Base-by-base conservation (phyloP, 2,113 vertebrate genomes). In the Cyprinus carpio region DNA sequence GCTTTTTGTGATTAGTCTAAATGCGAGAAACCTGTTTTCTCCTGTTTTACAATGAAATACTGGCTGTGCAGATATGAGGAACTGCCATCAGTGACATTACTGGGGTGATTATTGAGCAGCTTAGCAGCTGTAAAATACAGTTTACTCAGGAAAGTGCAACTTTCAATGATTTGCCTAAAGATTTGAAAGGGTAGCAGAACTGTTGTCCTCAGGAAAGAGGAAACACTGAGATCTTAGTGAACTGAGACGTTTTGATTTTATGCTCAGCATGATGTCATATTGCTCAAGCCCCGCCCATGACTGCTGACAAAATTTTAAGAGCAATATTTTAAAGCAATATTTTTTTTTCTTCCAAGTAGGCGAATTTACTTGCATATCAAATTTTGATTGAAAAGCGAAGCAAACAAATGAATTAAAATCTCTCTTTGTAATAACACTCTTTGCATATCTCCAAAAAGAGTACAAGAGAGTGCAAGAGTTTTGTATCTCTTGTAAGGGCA, bases 121-220 rank as follows among this genome's bases (percentile, higher is more conserved):
- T 79, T 40, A 25, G 23, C 31, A 79, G 56, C 31, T 25, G 31
- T 56, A 23, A 31, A 77, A 11, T 5, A 23, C 2, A 4, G 20
- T 60, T 78, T 78, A 58, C 75, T 75, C 25, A 75, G 56, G 6
- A 75, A 75, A 54, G 75, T 80, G 13, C 13, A 20, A 64, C 4
- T 29, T 64, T 27, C n/a, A 25, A 20, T 80, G 34, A 6, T 11
- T 64, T 80, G 4, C 2, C 13, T 43, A n/a, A 29, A 62, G 13
- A 79, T 79, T 40, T 60, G 15, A 60, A 34, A 60, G 75, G 75
- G 49, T 60, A 37, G 8, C 3, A 9, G 7, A 40, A 60, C 1
- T 7, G 29, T 23, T 62, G 4, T 13, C 56, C 8, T 18, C 25
- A 10, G 6, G 11, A 79, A 60, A 78, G 20, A 40, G 13, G 31